Evolutionary conservation across 2,888 invertebrate genomes (phyloP).

Genomic region (Macaria liturata): DNA sequence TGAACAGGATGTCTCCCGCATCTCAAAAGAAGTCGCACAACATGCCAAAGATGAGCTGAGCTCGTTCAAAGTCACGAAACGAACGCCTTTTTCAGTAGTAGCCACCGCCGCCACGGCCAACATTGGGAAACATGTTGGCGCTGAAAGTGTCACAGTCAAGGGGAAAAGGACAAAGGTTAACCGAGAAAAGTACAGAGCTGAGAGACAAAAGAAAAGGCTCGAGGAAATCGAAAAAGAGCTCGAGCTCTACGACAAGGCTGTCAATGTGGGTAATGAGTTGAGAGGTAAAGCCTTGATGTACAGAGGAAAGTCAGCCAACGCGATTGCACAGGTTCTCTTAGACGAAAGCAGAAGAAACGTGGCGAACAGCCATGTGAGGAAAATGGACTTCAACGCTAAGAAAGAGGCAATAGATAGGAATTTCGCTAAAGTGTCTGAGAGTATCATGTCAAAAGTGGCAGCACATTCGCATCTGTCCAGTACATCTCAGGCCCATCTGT

Average conservation of each 20-base stretch:
- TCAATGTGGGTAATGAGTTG: slow-evolving; percentile 76
- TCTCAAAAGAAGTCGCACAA: slow-evolving; percentile 86
- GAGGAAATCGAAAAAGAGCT: slow-evolving; percentile 69
- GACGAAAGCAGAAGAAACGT: slow-evolving; percentile 84
- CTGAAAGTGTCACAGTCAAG: slow-evolving; percentile 75
- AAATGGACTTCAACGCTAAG: slow-evolving; percentile 53
- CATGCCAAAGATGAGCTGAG: slow-evolving; percentile 87
- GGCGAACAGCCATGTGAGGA: slow-evolving; percentile 60
- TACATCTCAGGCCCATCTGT: slow-evolving; percentile 46
- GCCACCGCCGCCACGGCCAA: slow-evolving; percentile 85
- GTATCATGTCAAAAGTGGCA: slow-evolving; percentile 45
- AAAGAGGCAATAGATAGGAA: slow-evolving; percentile 49
- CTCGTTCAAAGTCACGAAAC: slow-evolving; percentile 82
- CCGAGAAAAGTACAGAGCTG: slow-evolving; percentile 60
- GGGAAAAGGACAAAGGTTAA: slow-evolving; percentile 75
- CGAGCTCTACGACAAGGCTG: slow-evolving; percentile 67
- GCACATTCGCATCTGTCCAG: slow-evolving; percentile 44
- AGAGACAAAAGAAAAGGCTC: slow-evolving; percentile 74
- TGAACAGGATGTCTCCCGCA: slow-evolving; percentile 85
- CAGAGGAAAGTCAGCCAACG: slow-evolving; percentile 89
- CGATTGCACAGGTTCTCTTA: slow-evolving; percentile 86
- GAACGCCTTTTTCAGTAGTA: slow-evolving; percentile 84
- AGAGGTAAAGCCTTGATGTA: slow-evolving; percentile 83
- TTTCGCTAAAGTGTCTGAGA: slow-evolving; percentile 47
- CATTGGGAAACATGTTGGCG: slow-evolving; percentile 85